phyloP scores from a whole-genome alignment of 1,140 invertebrate genomes.

The Drosophila sp. region DNA sequence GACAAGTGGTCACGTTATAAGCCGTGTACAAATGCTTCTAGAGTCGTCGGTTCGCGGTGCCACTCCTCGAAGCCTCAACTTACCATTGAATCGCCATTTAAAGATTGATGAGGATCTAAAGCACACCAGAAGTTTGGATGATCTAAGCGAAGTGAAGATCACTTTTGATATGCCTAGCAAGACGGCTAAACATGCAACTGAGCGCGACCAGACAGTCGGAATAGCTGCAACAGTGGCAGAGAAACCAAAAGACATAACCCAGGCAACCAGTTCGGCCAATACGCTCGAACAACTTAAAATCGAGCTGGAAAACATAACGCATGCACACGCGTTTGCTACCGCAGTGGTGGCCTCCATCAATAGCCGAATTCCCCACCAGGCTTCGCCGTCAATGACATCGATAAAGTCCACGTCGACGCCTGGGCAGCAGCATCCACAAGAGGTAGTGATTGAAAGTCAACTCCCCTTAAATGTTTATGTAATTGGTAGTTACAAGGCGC shows the following conservation, averaged over 20 bases:
- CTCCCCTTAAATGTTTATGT: constrained; percentile 25
- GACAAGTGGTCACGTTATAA: constrained; percentile 54
- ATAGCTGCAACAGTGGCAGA: constrained; percentile 34
- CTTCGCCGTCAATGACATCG: constrained; percentile 60
- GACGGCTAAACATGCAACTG: constrained; percentile 13
- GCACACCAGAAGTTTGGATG: constrained; percentile 67
- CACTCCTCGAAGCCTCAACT: constrained; percentile 61
- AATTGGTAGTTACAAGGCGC: constrained; percentile 8
- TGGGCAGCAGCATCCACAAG: constrained; percentile 49
- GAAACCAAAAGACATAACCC: constrained; percentile 52
- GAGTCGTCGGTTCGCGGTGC: constrained; percentile 54
- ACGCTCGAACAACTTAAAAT: constrained; percentile 85
- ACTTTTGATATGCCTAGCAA: constrained; percentile 75
- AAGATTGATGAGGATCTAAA: constrained; percentile 66
- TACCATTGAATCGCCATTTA: constrained; percentile 64
- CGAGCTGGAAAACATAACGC: constrained; percentile 84
- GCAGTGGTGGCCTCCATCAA: constrained; percentile 74
- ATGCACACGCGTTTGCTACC: constrained; percentile 81
- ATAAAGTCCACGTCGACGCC: constrained; percentile 45
- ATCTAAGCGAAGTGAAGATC: constrained; percentile 68
- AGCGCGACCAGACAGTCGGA: neutral
- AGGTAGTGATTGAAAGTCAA: constrained; percentile 41
- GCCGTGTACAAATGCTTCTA: constrained; percentile 62
- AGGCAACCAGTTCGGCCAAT: constrained; percentile 83
- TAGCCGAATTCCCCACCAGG: constrained; percentile 55